Base-by-base conservation (phyloP, 2,797 vertebrate genomes). In the Alosa sapidissima region DNA sequence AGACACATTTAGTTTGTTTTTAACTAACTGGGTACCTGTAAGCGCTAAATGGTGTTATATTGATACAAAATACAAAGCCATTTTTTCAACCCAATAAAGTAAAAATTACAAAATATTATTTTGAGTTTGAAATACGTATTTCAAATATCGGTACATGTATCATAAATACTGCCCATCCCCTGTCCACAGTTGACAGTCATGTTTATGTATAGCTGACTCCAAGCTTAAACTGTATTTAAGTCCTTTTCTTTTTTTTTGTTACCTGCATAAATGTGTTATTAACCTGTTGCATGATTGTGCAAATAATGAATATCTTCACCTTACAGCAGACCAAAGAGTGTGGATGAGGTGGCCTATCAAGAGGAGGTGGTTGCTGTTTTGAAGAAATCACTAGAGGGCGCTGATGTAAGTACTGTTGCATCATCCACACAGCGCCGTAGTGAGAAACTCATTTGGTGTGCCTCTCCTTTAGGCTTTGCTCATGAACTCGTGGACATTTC, bases 281-380 rank as follows among this genome's bases (percentile, higher is more conserved):
- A 47, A 5, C 14, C 6, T 8, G 19, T n/a, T 45, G 72, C 16
- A 21, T 41, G 16, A 8, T 78, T 9, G 41, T 78, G 36, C 72
- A 47, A 21, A 9, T 47, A 45, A 41, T 45, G 36, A 78, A 21
- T 21, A 47, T 78, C 41, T 47, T 47, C 1, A 45, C 62, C 81
- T 85, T 82, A 65, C 91, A 99, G 98, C 91, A 96, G 98, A 33
- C 98, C 98, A 0, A 98, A 97, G 92, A 97, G 96, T 84, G 96
- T 99, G 54, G 96, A 98, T 93, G 98, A 99, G 86, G 97, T 99
- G 0, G 98, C 98, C n/a, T 99, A 96, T 91, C 98, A 99, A 91
- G 98, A 99, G 82, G 98, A 99, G 93, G 97, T 98, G 85, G 97
- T 99, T 78, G 96, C 97, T 14, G 97, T 99, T 11, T 91, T 99